Evolutionary conservation across 2,113 vertebrate species (phyloP), one percentile per base, ranked within the genome.

Genomic region (Aramus guarauna): DNA sequence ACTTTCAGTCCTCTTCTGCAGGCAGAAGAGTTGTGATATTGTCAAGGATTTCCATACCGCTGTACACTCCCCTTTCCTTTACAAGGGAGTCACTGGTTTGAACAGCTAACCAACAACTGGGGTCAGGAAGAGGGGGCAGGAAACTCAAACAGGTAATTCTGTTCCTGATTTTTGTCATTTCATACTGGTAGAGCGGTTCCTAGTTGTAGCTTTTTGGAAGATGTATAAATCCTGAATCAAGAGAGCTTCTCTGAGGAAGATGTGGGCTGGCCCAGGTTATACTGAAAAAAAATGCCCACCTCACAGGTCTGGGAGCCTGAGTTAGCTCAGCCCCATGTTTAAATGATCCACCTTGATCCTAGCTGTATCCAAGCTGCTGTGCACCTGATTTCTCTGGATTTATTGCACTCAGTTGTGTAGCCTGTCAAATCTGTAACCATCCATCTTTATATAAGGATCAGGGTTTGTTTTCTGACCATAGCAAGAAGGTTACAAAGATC

Each of bases 371-470:
- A 84, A 73, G 36, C 10, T 48, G 11, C 19, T 64, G 18, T 21
- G n/a, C 13, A 36, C 7, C 30, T 29, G 16, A 15, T 55, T 60
- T 67, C 22, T 3, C 22, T 36, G 73, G 12, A 24, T 78, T 60
- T 72, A 16, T 24, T 27, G 4, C 39, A 34, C 0, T 0, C 5
- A 21, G 8, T 29, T 50, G 2, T 63, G 32, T 8, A 56, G 6
- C 16, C 14, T 56, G 11, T 30, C 9, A 77, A 53, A 26, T n/a
- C 30, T 55, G 37, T 58, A 84, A 45, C 5, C 4, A 15, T 32
- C 37, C 12, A 22, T 12, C 26, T 8, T 59, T 47, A 19, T 16
- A 6, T 41, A 41, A 77, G 8, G 34, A 75, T 6, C 5, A 30
- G 18, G 13, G 13, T 50, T 74, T 50, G 6, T 62, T 80, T 88